phyloP scores from a whole-genome alignment of 2,888 invertebrate genomes.

The Hemistola chrysoprasaria region DNA sequence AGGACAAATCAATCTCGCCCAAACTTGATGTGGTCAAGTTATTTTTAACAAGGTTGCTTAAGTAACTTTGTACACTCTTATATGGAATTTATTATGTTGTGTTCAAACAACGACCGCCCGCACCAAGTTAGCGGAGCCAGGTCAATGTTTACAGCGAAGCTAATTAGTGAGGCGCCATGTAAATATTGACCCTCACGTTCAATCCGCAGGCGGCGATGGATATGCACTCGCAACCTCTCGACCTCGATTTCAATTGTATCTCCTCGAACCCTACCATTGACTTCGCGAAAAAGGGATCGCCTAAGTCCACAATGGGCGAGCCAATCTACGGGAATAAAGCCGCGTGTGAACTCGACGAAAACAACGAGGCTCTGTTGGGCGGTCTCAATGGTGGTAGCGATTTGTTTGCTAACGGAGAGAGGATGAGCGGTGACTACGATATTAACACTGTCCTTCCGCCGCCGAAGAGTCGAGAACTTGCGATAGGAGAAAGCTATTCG shows the following conservation, averaged over 20 bases:
- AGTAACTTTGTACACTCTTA: no score
- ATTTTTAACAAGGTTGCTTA: no score
- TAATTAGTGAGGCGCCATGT: no score
- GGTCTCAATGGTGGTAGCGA: conserved; percentile 68
- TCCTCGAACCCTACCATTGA: conserved; percentile 73
- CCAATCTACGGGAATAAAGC: conserved; percentile 77
- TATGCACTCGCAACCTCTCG: conserved; percentile 72
- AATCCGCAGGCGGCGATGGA: conserved; percentile 62
- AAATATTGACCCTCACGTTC: conserved; percentile 13
- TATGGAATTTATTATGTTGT: no score
- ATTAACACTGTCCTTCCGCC: conserved; percentile 75
- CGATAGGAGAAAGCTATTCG: conserved; percentile 78
- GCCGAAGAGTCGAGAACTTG: conserved; percentile 74
- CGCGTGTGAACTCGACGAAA: conserved; percentile 68
- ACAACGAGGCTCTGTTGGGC: conserved; percentile 61
- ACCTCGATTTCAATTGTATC: conserved; percentile 76
- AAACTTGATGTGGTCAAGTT: no score
- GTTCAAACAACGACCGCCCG: no score
- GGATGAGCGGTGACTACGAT: conserved; percentile 76
- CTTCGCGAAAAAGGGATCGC: conserved; percentile 69
- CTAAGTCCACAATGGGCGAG: conserved; percentile 67
- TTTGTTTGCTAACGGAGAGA: conserved; percentile 72
- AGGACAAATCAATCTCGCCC: no score
- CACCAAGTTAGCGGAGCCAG: no score
- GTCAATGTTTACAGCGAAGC: no score